Conservation (phyloP, 2,797 vertebrate genomes). For the Sarcoramphus papa region DNA sequence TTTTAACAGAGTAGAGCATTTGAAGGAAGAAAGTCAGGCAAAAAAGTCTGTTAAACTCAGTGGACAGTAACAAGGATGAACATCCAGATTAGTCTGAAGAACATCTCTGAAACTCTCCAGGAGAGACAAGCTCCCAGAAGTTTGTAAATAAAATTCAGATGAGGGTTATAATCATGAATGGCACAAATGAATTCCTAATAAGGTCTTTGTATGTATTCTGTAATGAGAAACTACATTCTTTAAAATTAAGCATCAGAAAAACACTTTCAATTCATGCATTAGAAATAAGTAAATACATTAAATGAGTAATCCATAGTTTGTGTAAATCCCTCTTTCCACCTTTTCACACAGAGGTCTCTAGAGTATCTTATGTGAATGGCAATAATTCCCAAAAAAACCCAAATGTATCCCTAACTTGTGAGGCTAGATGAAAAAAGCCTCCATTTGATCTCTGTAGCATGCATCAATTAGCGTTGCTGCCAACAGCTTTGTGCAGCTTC, state of each 20-base stretch:
- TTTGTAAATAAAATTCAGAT: neutral
- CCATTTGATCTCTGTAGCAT: neutral
- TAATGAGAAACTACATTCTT: neutral
- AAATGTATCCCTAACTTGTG: neutral
- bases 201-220: neutral
- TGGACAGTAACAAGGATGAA: neutral
- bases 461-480: neutral
- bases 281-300: slow-evolving; percentile 21
- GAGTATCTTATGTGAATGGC: neutral
- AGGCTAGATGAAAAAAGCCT: neutral
- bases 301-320: neutral
- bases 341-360: neutral
- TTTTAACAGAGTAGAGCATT: neutral
- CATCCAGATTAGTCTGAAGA: neutral
- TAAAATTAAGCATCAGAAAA: neutral
- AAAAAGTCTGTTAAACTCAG: neutral
- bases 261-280: neutral
- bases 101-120: neutral
- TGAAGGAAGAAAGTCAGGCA: neutral
- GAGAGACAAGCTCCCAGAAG: neutral
- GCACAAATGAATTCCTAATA: neutral
- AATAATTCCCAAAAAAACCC: neutral
- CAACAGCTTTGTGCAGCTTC: neutral
- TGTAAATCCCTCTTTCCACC: neutral
- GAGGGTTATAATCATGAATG: neutral